These are phyloP conservation scores for Ooceraea biroi DNA, from an alignment of 1,140 invertebrate species.

Conservation along the genomic window DNA sequence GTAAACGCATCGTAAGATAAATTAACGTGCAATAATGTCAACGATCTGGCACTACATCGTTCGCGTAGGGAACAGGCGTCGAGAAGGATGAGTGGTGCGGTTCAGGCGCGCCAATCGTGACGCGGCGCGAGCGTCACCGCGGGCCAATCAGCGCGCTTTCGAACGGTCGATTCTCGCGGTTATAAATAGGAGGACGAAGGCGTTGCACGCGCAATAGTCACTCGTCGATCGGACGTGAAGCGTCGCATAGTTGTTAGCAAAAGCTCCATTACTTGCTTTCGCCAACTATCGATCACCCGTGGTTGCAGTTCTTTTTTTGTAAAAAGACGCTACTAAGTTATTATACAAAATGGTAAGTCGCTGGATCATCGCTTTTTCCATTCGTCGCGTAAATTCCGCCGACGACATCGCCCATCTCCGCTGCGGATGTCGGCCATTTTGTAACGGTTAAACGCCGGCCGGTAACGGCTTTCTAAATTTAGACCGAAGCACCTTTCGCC, in stretches of 20 bases:
- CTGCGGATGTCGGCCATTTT: conserved; percentile 60
- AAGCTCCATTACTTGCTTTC: conserved; percentile 76
- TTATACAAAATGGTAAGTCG: conserved; percentile 72
- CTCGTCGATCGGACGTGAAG: neutral
- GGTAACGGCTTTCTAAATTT: conserved; percentile 41
- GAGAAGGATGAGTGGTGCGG: conserved; percentile 65
- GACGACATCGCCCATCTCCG: neutral
- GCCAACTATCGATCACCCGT: conserved; percentile 65
- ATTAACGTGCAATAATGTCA: neutral
- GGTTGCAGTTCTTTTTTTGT: conserved; percentile 20
- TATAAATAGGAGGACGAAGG: conserved; percentile 58
- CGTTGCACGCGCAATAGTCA: conserved; percentile 46
- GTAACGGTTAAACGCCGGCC: conserved; percentile 71
- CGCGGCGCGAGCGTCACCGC: conserved; percentile 38
- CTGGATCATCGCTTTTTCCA: neutral
- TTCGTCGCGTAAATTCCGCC: too few species aligned
- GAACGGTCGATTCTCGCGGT: conserved; percentile 42
- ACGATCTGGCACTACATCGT: conserved; percentile 61
- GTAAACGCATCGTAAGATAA: too few species aligned
- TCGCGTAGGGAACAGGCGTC: conserved; percentile 31
- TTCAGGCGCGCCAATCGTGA: conserved; percentile 59
- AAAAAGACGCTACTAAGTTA: neutral
- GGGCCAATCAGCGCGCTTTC: conserved; percentile 56
- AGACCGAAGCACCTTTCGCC: neutral
- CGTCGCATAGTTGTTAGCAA: conserved; percentile 66